phyloP scores from a whole-genome alignment of 2,888 invertebrate genomes.

The Gryllus longicercus region DNA sequence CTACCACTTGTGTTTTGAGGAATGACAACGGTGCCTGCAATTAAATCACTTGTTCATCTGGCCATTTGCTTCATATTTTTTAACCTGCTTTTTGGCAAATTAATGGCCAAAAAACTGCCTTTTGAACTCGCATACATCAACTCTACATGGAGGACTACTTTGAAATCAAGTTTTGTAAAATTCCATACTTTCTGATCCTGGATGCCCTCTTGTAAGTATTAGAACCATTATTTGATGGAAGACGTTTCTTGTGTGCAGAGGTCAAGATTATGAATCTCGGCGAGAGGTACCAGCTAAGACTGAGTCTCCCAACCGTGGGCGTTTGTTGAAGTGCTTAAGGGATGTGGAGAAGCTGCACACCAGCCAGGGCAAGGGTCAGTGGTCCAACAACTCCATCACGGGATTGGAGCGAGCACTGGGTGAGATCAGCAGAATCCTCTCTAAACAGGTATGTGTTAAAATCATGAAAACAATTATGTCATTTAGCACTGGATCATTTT shows the following conservation, averaged over 20 bases:
- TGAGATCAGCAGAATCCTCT: conserved; percentile 54
- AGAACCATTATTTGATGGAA: too few relatives aligned
- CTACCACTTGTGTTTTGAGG: too few relatives aligned
- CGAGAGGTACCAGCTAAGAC: conserved; percentile 44
- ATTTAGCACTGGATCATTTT: background rate
- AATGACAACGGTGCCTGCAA: too few relatives aligned
- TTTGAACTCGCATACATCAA: too few relatives aligned
- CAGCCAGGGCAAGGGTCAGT: conserved; percentile 49
- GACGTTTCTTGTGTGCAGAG: conserved; percentile 43
- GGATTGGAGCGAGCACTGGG: conserved; percentile 56
- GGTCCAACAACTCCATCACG: conserved; percentile 54
- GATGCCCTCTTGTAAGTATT: too few relatives aligned
- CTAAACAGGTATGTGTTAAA: conserved; percentile 48
- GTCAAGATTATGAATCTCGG: conserved; percentile 58
- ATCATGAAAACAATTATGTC: background rate
- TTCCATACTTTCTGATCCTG: too few relatives aligned
- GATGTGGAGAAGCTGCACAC: conserved; percentile 54
- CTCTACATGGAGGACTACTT: too few relatives aligned
- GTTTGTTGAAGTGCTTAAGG: conserved; percentile 50
- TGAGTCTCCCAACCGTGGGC: conserved; percentile 48
- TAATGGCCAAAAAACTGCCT: too few relatives aligned
- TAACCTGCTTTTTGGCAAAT: too few relatives aligned
- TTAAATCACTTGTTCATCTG: too few relatives aligned
- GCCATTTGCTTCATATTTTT: too few relatives aligned
- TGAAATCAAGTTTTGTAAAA: too few relatives aligned